phyloP scores from a whole-genome alignment of 2,113 vertebrate genomes.

The Sminthopsis crassicaudata region DNA sequence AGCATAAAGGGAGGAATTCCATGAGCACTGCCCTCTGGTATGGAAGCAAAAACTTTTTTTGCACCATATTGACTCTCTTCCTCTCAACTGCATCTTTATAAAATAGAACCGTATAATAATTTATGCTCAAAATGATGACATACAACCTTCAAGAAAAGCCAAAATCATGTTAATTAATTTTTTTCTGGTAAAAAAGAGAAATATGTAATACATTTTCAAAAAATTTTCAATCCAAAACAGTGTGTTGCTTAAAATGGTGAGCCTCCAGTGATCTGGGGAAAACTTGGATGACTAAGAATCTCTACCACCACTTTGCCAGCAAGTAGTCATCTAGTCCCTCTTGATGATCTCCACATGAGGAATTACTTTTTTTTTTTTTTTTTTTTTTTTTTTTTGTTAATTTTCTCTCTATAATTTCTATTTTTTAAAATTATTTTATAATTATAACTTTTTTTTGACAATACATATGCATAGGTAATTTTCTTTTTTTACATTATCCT shows the following conservation, averaged over 20 bases:
- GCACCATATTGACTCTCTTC: background rate
- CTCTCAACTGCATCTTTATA: background rate
- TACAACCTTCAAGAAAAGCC: background rate
- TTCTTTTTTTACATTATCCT: no score
- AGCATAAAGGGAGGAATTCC: background rate
- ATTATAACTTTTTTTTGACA: no score
- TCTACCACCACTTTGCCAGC: background rate
- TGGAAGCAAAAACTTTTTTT: background rate
- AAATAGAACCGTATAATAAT: background rate
- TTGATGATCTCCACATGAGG: background rate
- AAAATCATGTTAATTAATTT: background rate
- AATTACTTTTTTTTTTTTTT: no score
- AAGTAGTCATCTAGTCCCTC: background rate
- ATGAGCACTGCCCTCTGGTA: background rate
- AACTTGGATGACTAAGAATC: background rate
- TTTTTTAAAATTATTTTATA: no score
- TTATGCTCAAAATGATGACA: background rate
- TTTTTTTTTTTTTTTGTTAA: no score
- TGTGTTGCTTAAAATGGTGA: background rate
- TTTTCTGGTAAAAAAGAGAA: background rate
- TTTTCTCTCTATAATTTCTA: no score
- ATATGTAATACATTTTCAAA: background rate
- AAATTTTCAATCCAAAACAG: background rate
- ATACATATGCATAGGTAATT: no score
- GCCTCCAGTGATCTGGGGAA: background rate